These are phyloP conservation scores for Germaria angustata DNA, from an alignment of 2,888 invertebrate species.

Conservation along the genomic window DNA sequence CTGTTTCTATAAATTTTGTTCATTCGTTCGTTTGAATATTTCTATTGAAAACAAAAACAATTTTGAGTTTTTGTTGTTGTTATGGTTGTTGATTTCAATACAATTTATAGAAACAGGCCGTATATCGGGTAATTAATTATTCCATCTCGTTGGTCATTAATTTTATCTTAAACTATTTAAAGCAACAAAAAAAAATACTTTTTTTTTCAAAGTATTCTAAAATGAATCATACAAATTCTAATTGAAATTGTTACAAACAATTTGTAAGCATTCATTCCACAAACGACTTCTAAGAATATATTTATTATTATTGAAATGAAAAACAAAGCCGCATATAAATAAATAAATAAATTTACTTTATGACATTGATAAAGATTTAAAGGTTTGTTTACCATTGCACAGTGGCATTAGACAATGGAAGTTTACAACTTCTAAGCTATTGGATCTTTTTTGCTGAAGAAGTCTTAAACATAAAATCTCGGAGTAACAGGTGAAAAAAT, in stretches of 20 bases:
- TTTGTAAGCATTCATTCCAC: slow-evolving; percentile 12
- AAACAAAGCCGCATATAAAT: not conserved
- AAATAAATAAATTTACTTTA: slow-evolving; percentile 13
- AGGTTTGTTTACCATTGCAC: not conserved
- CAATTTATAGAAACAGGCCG: too few species aligned
- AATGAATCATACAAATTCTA: slow-evolving; percentile 26
- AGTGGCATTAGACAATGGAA: too few species aligned
- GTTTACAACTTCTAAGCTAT: too few species aligned
- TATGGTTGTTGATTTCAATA: too few species aligned
- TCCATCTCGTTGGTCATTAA: not conserved
- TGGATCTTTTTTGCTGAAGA: too few species aligned
- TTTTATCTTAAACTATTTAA: not conserved
- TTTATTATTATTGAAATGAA: not conserved
- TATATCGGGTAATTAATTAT: not conserved
- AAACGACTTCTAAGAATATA: not conserved
- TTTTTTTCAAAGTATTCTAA: not conserved
- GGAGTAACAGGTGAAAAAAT: too few species aligned
- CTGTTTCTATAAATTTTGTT: too few species aligned
- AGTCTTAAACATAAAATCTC: too few species aligned
- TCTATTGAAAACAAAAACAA: too few species aligned
- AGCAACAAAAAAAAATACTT: not conserved
- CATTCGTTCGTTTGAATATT: too few species aligned
- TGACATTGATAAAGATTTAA: slow-evolving; percentile 11
- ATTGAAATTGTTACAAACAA: slow-evolving; percentile 1
- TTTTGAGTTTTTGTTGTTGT: too few species aligned